Conservation (phyloP, 2,888 invertebrate genomes). For the Pristionchus fissidentatus region DNA sequence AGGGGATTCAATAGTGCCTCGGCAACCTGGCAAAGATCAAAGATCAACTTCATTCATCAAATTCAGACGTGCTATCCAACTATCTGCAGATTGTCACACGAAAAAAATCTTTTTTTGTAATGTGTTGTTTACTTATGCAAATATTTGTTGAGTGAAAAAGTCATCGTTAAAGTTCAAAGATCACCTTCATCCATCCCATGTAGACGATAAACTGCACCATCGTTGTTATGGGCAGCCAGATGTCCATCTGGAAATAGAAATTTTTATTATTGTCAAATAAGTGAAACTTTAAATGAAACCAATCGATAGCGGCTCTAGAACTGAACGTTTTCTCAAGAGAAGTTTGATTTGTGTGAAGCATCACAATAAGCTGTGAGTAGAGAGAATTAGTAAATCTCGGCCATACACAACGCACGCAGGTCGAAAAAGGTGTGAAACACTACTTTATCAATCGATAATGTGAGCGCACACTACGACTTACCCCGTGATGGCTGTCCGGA, state of each 20-base stretch:
- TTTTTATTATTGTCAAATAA: not conserved
- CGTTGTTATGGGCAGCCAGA: constrained; percentile 70
- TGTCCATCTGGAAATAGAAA: constrained; percentile 62
- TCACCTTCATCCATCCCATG: constrained; percentile 68
- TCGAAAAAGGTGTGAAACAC: too few species aligned
- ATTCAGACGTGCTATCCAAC: too few species aligned
- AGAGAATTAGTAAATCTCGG: constrained; percentile 13
- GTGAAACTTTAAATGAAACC: too few species aligned
- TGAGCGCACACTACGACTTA: constrained; percentile 1
- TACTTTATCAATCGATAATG: not conserved
- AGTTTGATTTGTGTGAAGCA: not conserved
- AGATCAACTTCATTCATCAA: too few species aligned
- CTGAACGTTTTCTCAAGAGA: not conserved
- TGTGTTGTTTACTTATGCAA: too few species aligned
- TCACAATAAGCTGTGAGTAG: not conserved
- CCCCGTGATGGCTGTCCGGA: not conserved
- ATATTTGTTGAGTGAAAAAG: not conserved
- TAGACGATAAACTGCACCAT: constrained; percentile 70
- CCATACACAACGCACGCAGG: not conserved
- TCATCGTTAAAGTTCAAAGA: not conserved
- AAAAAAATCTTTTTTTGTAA: too few species aligned
- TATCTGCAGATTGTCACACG: too few species aligned
- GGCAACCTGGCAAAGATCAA: constrained; percentile 60
- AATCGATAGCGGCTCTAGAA: not conserved
- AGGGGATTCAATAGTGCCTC: constrained; percentile 73